phyloP scores from a whole-genome alignment of 2,113 vertebrate species.

The Cardinalis cardinalis region DNA sequence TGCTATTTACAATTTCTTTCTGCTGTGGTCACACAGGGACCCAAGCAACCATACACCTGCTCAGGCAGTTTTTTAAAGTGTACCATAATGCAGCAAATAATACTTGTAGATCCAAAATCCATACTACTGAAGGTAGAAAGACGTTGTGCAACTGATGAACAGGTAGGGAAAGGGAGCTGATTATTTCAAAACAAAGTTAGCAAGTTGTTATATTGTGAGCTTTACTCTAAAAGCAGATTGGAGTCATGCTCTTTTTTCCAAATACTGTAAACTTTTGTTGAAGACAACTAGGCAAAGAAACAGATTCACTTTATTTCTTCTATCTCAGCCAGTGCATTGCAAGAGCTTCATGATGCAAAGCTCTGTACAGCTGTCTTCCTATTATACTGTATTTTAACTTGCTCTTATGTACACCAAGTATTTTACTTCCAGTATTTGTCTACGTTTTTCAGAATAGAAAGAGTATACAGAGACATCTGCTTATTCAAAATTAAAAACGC shows the following conservation, averaged over 20 bases:
- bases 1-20: background rate
- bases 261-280: background rate
- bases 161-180: background rate
- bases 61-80: background rate
- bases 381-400: background rate
- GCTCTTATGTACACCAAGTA: background rate
- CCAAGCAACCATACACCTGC: background rate
- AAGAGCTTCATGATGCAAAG: background rate
- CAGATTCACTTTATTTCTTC: background rate
- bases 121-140: background rate
- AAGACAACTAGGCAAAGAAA: background rate
- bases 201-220: fast-evolving
- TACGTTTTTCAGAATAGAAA: background rate
- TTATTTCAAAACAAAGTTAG: background rate
- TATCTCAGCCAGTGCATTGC: background rate
- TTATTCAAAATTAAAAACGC: background rate
- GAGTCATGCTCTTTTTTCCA: background rate
- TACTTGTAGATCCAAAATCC: background rate
- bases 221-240: background rate
- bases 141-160: background rate
- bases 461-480: background rate
- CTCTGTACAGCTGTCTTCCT: background rate
- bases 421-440: background rate
- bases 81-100: background rate
- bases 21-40: background rate